Percentiles rank a stretch among this genome's conserved stretches.
These are phyloP conservation scores for Augochlorella aurata DNA, from an alignment of 2,888 invertebrate genomes.

Conservation along the genomic window DNA sequence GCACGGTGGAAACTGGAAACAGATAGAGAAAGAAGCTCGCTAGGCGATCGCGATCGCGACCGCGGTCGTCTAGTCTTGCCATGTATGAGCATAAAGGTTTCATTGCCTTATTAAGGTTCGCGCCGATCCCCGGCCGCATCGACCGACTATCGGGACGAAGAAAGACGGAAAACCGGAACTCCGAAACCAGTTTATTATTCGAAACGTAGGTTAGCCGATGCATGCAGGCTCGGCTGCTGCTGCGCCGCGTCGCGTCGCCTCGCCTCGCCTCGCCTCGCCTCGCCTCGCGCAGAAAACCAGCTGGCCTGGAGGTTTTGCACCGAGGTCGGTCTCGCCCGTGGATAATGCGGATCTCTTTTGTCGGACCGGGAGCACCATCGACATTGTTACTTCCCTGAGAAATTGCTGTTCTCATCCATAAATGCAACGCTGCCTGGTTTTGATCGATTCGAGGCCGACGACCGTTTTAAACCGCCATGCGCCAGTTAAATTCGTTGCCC, in stretches of 20 bases:
- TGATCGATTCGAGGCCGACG: slow-evolving; percentile 5
- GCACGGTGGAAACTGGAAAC: neutral
- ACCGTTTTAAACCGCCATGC: slow-evolving; percentile 29
- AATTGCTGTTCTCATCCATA: slow-evolving; percentile 39
- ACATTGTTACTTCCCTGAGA: slow-evolving; percentile 45
- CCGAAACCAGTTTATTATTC: slow-evolving; percentile 71
- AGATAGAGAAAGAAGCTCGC: slow-evolving; percentile 29
- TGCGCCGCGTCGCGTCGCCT: neutral
- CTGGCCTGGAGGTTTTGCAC: slow-evolving; percentile 50
- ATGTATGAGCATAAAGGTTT: slow-evolving; percentile 71
- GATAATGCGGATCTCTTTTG: slow-evolving; percentile 50
- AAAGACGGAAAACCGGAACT: slow-evolving; percentile 76
- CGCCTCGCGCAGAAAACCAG: too few species aligned
- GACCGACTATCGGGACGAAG: slow-evolving; percentile 54
- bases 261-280: too few species aligned
- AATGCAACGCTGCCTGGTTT: slow-evolving; percentile 22
- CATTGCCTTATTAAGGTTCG: slow-evolving; percentile 71
- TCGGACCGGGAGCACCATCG: slow-evolving; percentile 24
- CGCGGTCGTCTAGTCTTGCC: slow-evolving; percentile 68
- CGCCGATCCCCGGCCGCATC: slow-evolving; percentile 25
- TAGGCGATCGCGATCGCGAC: neutral
- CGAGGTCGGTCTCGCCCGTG: slow-evolving; percentile 50
- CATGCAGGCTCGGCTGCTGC: slow-evolving; percentile 19
- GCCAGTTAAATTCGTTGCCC: slow-evolving; percentile 20
- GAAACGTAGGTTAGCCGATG: slow-evolving; percentile 60